Evolutionary conservation across 2,888 invertebrate genomes (phyloP), one percentile per base, ranked within the genome.

Genomic region (Dastarcus helophoroides): DNA sequence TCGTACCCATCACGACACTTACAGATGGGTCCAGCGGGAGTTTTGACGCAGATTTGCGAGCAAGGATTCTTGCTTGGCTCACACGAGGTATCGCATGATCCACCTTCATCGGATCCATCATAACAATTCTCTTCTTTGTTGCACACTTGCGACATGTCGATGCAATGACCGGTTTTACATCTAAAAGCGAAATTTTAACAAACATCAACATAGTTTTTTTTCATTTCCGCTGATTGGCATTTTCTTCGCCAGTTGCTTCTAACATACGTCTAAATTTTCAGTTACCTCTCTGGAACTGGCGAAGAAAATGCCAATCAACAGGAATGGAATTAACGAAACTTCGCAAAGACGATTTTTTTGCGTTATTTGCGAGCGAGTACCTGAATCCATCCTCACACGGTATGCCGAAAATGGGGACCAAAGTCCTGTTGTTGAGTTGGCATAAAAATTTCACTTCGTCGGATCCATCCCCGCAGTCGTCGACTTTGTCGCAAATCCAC

Each of bases 391-490:
- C 52, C 19, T 58, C 46, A 37, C 68, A 68, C 10, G 54, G 41
- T 15, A 29, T 27, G 6, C 9, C 14, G 26, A 26, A 26, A 10
- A 13, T 6, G 12, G 9, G 12, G 16, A 24, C n/a, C 19, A 7
- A 6, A 19, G 19, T 19, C n/a, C 6, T 19, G 19, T 23, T 5
- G 6, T 23, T 23, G 5, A 8, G 6, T 6, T 13, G 10, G 26
- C 7, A 8, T 7, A 11, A 10, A 24, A 9, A 11, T 10, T 36
- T 7, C 14, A 14, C 3, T 53, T 88, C 86, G 48, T 88, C 86
- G 1, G 77, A 76, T 7, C 70, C 70, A 48, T 86, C 85, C 0
- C 55, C 54, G 50, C 86, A 88, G 48, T 86, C 80, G 29, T 69
- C 63, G 0, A 53, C 50, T 0, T 68, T 64, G 44, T 85, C 69